Evolutionary conservation across 1,140 invertebrate species (phyloP).

Genomic region (Scylla paramamosain): DNA sequence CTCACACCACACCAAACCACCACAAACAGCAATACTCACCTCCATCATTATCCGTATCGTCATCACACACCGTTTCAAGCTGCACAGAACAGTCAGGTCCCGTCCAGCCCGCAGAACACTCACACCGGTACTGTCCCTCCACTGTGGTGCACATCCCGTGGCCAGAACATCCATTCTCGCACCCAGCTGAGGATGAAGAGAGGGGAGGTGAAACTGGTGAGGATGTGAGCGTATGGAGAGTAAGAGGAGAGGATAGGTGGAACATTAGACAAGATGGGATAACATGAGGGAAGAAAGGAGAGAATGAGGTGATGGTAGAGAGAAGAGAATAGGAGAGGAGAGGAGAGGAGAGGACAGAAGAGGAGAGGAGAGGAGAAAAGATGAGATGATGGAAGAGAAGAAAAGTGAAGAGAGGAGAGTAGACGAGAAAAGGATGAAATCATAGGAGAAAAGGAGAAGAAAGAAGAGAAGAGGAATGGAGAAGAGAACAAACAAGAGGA

Average conservation of each 20-base stretch:
- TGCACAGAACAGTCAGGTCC: conserved; percentile 94
- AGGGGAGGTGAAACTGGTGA: background rate
- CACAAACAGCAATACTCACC: conserved; percentile 84
- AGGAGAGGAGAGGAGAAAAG: too few relatives aligned
- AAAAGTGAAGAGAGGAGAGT: too few relatives aligned
- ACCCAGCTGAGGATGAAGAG: conserved; percentile 46
- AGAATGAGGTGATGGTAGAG: background rate
- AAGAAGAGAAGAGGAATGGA: too few relatives aligned
- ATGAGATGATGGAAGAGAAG: too few relatives aligned
- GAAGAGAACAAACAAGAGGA: too few relatives aligned
- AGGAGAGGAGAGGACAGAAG: too few relatives aligned
- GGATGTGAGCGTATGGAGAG: background rate
- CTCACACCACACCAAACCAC: too few relatives aligned
- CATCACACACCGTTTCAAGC: conserved; percentile 94
- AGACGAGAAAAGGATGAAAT: too few relatives aligned
- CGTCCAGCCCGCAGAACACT: conserved; percentile 94
- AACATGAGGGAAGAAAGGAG: background rate
- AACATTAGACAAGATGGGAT: background rate
- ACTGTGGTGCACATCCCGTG: conserved; percentile 93
- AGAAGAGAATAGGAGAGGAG: background rate
- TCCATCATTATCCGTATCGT: conserved; percentile 97
- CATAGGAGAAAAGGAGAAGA: too few relatives aligned
- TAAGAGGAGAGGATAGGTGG: background rate
- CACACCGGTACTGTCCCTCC: conserved; percentile 93
- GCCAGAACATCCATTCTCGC: conserved; percentile 85